Base-by-base conservation (phyloP, 2,113 vertebrate genomes). In the Paralichthys olivaceus region DNA sequence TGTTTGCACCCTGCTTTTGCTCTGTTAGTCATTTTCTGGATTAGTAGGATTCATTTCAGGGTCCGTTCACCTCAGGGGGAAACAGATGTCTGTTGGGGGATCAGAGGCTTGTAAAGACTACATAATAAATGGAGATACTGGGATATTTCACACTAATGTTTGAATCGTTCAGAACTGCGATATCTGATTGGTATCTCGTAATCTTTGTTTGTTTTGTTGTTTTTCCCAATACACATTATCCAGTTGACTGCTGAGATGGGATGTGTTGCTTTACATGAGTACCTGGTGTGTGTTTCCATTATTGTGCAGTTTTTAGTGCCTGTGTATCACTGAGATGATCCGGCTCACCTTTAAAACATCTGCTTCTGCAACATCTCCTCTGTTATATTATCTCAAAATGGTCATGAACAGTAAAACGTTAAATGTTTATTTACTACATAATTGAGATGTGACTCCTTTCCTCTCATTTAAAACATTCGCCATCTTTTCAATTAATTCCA, bases 1-100 rank as follows among this genome's bases (percentile, higher is more conserved):
- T 79, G 69, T 71, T 83, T 66, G 70, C 63, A 75, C 56, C 43
- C 66, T 59, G 63, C 43, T 70, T 86, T 76, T 67, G 49, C 65
- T 73, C 68, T 80, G 80, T 84, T 87, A 90, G 77, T 90, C 81
- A 89, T 87, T 90, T 84, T 89, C 84, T 86, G 84, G 77, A 74
- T 83, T 82, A 75, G 82, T 64, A 6, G 87, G 90, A 88, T 90
- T 82, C 70, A 87, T 92, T 90, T 91, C 83, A 84, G 85, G 75
- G 84, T 90, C 77, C 25, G 19, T 77, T 90, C 84, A 84, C 83
- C 86, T 88, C 75, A 70, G 77, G 79, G 69, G 79, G 79, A 79
- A 89, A 87, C 91, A 91, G 85, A 93, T 91, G 86, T 91, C 76
- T 62, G 70, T 81, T 25, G 20, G 25, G 13, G 70, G 71, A 79